Evolutionary conservation across 2,113 vertebrate genomes (phyloP), one percentile per base, ranked within the genome.

Genomic region (Sylvia atricapilla): DNA sequence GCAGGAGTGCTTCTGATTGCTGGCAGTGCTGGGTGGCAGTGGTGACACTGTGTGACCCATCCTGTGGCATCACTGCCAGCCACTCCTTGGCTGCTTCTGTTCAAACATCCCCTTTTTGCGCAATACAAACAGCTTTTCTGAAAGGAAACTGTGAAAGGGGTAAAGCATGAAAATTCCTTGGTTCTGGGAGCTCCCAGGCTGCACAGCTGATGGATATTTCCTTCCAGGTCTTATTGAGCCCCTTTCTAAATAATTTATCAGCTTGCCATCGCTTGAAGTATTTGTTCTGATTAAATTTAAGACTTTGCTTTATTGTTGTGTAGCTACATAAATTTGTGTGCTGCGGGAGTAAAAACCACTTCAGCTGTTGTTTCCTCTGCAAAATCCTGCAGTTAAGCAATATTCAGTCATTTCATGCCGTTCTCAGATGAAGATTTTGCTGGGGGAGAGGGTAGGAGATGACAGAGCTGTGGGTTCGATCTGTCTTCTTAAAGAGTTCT

Each of bases 241-340:
- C 79, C 76, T 95, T 93, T 95, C 91, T 98, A 95, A 98, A 98
- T 98, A 98, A 98, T 98, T 97, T 96, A 98, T 98, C 94, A 94
- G 94, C 87, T 95, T 97, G 94, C 95, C 78, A 59, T 86, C 76
- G 87, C 97, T 96, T 97, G 96, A 97, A 97, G 96, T 97, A 94
- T 97, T 97, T 97, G 91, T 97, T 86, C 92, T 97, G 97, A 98
- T 98, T 97, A 96, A 97, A 97, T 98, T 95, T 96, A 97, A 97
- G 95, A 79, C 94, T 95, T 96, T 94, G 93, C 96, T 93, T 98
- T 97, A 95, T 97, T 97, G 84, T 97, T 91, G 84, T 56, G 78
- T 92, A 94, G 96, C 93, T 86, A 89, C 95, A 96, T 97, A 97
- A 93, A 97, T 97, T 90, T 87, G 75, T 94, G 84, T 93, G 94